Percentiles rank a stretch among this genome's conserved stretches.
These are phyloP conservation scores for Melinaea menophilus DNA, from an alignment of 2,888 invertebrate genomes.

Conservation along the genomic window DNA sequence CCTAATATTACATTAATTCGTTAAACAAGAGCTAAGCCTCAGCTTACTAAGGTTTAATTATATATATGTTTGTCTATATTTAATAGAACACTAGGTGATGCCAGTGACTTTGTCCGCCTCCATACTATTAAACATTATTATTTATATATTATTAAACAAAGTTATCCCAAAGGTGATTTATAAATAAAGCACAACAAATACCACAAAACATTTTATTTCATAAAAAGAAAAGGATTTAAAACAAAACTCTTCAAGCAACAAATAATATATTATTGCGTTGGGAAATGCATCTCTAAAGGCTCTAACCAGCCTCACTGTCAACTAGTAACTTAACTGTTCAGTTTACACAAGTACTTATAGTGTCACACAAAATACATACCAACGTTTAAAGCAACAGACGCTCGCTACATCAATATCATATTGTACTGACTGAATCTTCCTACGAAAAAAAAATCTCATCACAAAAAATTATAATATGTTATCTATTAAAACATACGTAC, in stretches of 20 bases:
- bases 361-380: slow-evolving; percentile 50
- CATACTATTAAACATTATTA: not conserved
- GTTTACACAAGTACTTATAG: slow-evolving; percentile 30
- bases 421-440: slow-evolving; percentile 46
- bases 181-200: slow-evolving; percentile 34
- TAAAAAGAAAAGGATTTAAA: slow-evolving; percentile 45
- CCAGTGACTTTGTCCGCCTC: not conserved
- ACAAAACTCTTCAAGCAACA: slow-evolving; percentile 53
- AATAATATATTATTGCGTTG: slow-evolving; percentile 42
- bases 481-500: slow-evolving; percentile 29
- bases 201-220: slow-evolving; percentile 50
- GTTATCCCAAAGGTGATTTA: not conserved
- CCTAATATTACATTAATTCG: too few species aligned
- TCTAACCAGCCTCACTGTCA: slow-evolving; percentile 30
- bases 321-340: slow-evolving; percentile 25
- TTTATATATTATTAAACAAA: not conserved
- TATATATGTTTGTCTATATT: too few species aligned
- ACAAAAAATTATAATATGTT: slow-evolving; percentile 42
- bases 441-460: slow-evolving; percentile 59
- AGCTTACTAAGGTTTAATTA: too few species aligned
- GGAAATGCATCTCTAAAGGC: slow-evolving; percentile 46
- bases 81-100: too few species aligned
- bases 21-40: too few species aligned
- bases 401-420: slow-evolving; percentile 57
- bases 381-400: slow-evolving; percentile 57